phyloP scores from a whole-genome alignment of 2,113 vertebrate species.

The Albula goreensis region DNA sequence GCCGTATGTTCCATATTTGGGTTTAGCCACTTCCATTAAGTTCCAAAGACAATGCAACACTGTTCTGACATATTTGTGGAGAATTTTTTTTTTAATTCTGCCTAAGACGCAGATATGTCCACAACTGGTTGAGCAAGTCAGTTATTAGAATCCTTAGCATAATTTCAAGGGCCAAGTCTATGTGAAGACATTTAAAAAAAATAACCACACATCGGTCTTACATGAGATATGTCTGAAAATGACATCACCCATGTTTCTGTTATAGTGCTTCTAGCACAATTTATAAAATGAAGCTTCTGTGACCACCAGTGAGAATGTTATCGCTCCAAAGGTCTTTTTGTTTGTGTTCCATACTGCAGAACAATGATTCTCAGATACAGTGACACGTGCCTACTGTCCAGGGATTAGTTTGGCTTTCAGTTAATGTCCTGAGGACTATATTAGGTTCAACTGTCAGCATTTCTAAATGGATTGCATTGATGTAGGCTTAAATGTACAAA shows the following conservation, averaged over 20 bases:
- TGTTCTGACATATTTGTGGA: neutral
- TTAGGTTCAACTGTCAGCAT: neutral
- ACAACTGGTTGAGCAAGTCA: neutral
- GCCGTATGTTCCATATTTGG: too few species aligned
- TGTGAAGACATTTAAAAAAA: neutral
- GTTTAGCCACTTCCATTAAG: too few species aligned
- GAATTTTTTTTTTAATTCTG: neutral
- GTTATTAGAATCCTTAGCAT: neutral
- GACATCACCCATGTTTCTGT: neutral
- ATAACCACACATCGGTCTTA: neutral
- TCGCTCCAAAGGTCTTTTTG: neutral
- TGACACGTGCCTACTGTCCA: neutral
- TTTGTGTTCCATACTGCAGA: neutral
- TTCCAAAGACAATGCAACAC: neutral
- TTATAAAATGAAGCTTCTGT: neutral
- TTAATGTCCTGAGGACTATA: neutral
- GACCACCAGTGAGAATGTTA: neutral
- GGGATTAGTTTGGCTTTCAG: slow-evolving; percentile 12
- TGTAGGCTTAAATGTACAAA: slow-evolving; percentile 4
- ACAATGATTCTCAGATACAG: neutral
- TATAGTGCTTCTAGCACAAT: neutral
- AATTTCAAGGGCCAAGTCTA: neutral
- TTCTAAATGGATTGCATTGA: slow-evolving; percentile 6
- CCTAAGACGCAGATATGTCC: neutral
- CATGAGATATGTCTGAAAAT: too few species aligned